Percentiles rank a stretch among this genome's conserved stretches.
phyloP scores from a whole-genome alignment of 2,797 vertebrate genomes.

The Lutjanus campechanus region DNA sequence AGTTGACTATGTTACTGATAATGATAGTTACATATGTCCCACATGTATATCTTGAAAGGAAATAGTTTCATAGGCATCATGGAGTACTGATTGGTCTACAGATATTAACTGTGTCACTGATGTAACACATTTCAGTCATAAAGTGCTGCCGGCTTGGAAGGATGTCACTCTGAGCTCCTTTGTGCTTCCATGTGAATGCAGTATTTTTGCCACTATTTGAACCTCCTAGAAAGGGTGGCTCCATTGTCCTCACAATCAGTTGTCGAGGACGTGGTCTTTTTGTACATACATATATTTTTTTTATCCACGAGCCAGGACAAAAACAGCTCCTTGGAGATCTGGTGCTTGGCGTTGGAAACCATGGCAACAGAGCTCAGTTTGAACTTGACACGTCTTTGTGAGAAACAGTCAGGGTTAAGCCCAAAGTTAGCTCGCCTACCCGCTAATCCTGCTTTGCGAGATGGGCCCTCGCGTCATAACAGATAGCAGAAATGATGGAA shows the following conservation, averaged over 20 bases:
- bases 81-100: not conserved
- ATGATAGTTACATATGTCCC: not conserved
- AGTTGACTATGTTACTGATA: not conserved
- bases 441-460: constrained; percentile 59
- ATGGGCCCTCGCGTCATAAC: constrained; percentile 47
- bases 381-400: constrained; percentile 67
- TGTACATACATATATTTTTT: not conserved
- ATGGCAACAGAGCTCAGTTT: constrained; percentile 44
- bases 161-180: not conserved
- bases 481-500: constrained; percentile 57
- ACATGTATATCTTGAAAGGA: not conserved
- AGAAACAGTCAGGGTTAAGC: constrained; percentile 55
- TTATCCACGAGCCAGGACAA: constrained; percentile 28
- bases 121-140: not conserved
- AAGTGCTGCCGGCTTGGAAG: not conserved
- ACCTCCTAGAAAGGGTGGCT: not conserved
- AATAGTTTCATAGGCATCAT: not conserved
- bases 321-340: constrained; percentile 30
- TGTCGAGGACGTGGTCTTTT: constrained; percentile 20
- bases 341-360: constrained; percentile 34
- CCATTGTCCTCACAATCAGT: not conserved
- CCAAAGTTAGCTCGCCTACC: constrained; percentile 49
- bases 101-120: not conserved
- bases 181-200: not conserved
- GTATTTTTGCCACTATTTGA: constrained; percentile 5